Evolutionary conservation across 2,888 invertebrate species (phyloP), one percentile per base, ranked within the genome.

Genomic region (Agrilus biguttatus): DNA sequence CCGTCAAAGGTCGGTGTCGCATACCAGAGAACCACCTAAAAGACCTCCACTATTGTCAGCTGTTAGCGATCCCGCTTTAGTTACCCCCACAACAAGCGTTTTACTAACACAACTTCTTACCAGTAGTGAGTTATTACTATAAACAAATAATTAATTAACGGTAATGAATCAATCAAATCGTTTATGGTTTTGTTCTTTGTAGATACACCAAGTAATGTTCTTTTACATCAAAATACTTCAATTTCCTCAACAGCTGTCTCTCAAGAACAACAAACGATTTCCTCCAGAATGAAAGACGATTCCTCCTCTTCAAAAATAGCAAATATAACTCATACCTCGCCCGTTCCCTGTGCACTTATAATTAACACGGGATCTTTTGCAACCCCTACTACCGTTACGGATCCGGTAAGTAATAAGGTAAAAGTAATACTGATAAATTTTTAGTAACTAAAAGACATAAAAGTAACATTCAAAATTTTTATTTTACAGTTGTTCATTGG

Each of bases 71-170:
- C 83, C 86, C 39, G 74, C 80, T 53, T 68, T 86, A 49, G 72
- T 67, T 14, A 69, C 69, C 38, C 49, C 54, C 17, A 45, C 51
- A 13, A 53, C 51, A 55, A 87, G 83, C 68, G 83, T 86, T 42
- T 74, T 84, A 61, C 73, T 91, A 46, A 88, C 89, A 38, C 88
- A 89, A 60, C 74, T 91, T 49, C 77, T 91, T 51, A 83, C 83
- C 40, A 75, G 71, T 62, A 79, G 81, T 81, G 62, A 69, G 75
- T 71, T 42, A 47, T 45, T 45, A 28, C 37, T 17, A 8, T 39
- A 8, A 23, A 23, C 5, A 23, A 10, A 28, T 21, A 21, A 5
- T 21, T 28, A 28, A 10, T 8, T 28, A 28, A 2, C 10, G 5
- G 28, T 28, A 28, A 28, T 28, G 2, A 28, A 10, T 28, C 10